A percentile compares a stretch with the other conserved stretches of the same genome.
Evolutionary conservation across 2,888 invertebrate species (phyloP).

Genomic region (Napeogenes sylphis): DNA sequence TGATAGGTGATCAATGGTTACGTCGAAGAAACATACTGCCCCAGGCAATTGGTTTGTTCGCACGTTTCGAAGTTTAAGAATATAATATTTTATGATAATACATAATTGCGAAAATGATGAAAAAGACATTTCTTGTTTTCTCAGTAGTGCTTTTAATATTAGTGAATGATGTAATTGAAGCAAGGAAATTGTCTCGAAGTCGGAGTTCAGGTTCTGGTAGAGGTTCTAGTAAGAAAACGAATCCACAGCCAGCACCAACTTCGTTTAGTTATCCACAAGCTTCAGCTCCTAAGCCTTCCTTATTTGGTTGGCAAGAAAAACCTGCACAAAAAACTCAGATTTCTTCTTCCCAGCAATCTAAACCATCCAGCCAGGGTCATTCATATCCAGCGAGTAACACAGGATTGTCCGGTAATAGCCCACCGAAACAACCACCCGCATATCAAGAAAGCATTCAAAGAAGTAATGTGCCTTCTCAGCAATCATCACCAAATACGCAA

Average conservation of each 20-base stretch:
- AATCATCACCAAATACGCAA: slow-evolving; percentile 33
- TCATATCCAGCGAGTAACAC: slow-evolving; percentile 64
- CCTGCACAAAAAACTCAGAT: slow-evolving; percentile 49
- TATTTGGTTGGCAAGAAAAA: slow-evolving; percentile 68
- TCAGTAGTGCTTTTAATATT: slow-evolving; percentile 30
- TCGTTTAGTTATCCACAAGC: slow-evolving; percentile 62
- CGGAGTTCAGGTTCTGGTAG: slow-evolving; percentile 62
- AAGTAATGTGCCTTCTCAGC: slow-evolving; percentile 49
- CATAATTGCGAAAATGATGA: slow-evolving; percentile 17
- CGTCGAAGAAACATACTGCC: slow-evolving; percentile 56
- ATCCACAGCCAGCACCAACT: slow-evolving; percentile 62
- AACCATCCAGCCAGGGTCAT: slow-evolving; percentile 48
- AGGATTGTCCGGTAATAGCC: slow-evolving; percentile 55
- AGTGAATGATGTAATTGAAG: slow-evolving; percentile 39
- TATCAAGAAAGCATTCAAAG: slow-evolving; percentile 60
- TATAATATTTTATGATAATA: neutral
- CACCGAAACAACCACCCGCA: slow-evolving; percentile 46
- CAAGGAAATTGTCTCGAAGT: slow-evolving; percentile 58
- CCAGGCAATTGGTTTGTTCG: slow-evolving; percentile 38
- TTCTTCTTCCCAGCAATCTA: slow-evolving; percentile 49
- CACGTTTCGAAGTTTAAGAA: slow-evolving; percentile 23
- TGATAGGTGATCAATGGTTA: slow-evolving; percentile 56
- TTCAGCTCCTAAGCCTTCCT: slow-evolving; percentile 47
- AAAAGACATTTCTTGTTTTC: slow-evolving; percentile 24
- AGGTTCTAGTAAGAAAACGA: slow-evolving; percentile 53